Evolutionary conservation across 2,888 invertebrate species (phyloP), one percentile per base, ranked within the genome.

Genomic region (Drosophila emarginata): DNA sequence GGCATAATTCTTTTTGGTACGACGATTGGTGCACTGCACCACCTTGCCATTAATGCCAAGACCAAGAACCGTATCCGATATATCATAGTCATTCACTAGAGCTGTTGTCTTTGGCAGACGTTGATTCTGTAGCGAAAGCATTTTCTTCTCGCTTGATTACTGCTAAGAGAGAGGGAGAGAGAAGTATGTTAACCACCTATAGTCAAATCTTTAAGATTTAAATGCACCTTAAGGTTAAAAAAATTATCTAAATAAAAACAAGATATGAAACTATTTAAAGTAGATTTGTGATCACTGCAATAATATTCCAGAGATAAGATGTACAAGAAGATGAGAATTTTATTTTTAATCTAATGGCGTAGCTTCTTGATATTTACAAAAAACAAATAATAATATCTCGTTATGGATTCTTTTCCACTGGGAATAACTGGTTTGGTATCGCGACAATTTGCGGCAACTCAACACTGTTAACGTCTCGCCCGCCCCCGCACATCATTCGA

Each of bases 1-100:
- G 0, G 99, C 99, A 89, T 95, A 97, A 91, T 97, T 97, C 77
- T 95, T 93, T 54, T 95, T 95, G 0, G 94, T 95, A 57, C 93
- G 93, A 85, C 95, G 96, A 72, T 95, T 94, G 89, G 94, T 96
- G 92, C 99, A 99, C 93, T 99, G 97, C 15, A 99, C 96, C 61
- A 99, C 99, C 94, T 99, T 99, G 74, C 99, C 99, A 92, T 99
- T 99, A 80, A 99, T 99, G 11, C 99, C 99, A 73, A 99, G 94
- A 52, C 99, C 99, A 71, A 99, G 94, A 51, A 99, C 98, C 73
- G 95, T 97, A 89, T 95, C 96, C 37, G 97, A 97, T 88, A 99
- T 97, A 91, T 96, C 95, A 92, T 97, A 99, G 92, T 98, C 98
- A 73, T 97, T 96, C 57, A 95, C 95, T 79, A 98, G 96, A 53